These are phyloP conservation scores for Thera britannica DNA, from an alignment of 2,888 invertebrate species.

Conservation along the genomic window DNA sequence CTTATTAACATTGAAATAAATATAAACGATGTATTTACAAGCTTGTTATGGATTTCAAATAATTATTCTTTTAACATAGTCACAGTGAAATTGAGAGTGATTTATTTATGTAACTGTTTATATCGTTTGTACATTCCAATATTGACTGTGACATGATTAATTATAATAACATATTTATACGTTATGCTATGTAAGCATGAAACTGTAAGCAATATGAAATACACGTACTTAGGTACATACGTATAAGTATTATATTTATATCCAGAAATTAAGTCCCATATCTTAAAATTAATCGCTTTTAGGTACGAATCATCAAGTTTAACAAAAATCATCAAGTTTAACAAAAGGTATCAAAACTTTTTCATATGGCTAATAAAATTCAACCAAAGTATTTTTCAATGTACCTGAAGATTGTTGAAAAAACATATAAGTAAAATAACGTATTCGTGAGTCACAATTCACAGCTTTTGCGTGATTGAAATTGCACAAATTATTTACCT, in stretches of 20 bases:
- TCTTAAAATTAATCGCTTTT: constrained; percentile 28
- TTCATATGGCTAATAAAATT: constrained; percentile 43
- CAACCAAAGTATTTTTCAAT: constrained; percentile 62
- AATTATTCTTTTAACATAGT: constrained; percentile 10
- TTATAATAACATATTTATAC: constrained; percentile 1
- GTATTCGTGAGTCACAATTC: constrained; percentile 29
- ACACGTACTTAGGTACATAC: neutral
- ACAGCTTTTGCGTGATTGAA: constrained; percentile 44
- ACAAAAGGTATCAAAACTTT: constrained; percentile 34
- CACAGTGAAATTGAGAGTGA: constrained; percentile 19
- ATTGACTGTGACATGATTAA: constrained; percentile 15
- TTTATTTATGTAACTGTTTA: neutral
- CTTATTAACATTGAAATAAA: constrained; percentile 27
- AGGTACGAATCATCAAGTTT: constrained; percentile 26
- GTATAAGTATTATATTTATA: constrained; percentile 1
- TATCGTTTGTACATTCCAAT: constrained; percentile 10
- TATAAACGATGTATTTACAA: constrained; percentile 21
- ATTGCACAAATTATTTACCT: constrained; percentile 40
- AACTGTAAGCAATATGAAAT: constrained; percentile 2
- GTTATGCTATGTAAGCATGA: constrained; percentile 3
- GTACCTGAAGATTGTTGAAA: constrained; percentile 57
- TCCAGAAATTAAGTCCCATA: constrained; percentile 12
- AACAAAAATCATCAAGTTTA: constrained; percentile 29
- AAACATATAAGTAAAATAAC: constrained; percentile 18
- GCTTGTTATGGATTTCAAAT: constrained; percentile 11